Percentiles rank a stretch among this genome's conserved stretches.
Evolutionary conservation across 2,888 invertebrate genomes (phyloP).

Genomic region (Onchidella celtica): DNA sequence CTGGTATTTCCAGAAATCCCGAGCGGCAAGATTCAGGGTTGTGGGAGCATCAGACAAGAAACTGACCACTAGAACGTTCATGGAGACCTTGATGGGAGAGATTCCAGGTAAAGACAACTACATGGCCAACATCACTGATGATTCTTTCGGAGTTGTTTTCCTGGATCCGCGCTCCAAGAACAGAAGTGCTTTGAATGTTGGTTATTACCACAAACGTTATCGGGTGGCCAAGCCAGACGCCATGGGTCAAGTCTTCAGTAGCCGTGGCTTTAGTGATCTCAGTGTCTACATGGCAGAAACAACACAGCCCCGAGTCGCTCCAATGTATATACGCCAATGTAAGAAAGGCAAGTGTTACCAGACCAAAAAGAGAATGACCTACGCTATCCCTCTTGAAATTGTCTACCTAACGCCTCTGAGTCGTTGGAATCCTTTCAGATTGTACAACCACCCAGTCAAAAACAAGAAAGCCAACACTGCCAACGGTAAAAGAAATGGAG

Average conservation of each 20-base stretch:
- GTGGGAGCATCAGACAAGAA: constrained; percentile 26
- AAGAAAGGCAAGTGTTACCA: constrained; percentile 49
- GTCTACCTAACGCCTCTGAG: constrained; percentile 71
- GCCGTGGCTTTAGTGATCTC: constrained; percentile 57
- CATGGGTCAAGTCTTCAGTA: constrained; percentile 49
- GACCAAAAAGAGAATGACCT: constrained; percentile 58
- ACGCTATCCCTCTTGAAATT: constrained; percentile 72
- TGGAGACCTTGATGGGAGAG: constrained; percentile 63
- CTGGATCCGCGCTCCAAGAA: not conserved
- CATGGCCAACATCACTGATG: constrained; percentile 55
- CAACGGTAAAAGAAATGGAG: constrained; percentile 51
- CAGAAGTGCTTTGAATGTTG: constrained; percentile 42
- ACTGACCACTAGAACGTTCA: constrained; percentile 1
- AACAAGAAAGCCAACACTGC: constrained; percentile 30
- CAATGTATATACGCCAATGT: constrained; percentile 55
- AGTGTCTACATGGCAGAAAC: constrained; percentile 66
- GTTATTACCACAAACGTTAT: constrained; percentile 61
- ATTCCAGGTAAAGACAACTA: constrained; percentile 69
- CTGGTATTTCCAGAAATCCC: constrained; percentile 34
- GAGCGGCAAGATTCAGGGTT: constrained; percentile 55
- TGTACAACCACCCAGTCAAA: constrained; percentile 44
- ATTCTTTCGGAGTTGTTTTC: not conserved
- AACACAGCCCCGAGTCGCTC: constrained; percentile 59
- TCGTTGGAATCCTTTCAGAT: constrained; percentile 71
- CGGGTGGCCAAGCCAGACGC: constrained; percentile 53